Base-by-base conservation (phyloP, 2,888 invertebrate genomes). In the Aphrophora alni region DNA sequence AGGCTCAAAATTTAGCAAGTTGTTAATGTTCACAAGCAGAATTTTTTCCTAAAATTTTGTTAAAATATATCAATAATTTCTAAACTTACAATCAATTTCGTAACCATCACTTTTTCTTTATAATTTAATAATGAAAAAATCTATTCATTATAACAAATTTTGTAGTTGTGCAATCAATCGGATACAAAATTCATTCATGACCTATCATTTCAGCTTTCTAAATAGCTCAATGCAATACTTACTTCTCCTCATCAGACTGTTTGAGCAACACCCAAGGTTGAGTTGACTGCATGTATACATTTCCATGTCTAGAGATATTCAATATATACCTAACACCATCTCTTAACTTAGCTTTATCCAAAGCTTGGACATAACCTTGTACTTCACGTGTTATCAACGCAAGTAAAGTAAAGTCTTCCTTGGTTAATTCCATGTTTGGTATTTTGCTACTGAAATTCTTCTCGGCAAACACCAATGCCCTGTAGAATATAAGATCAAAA, bases 241-340 rank as follows among this genome's bases (percentile, higher is more conserved):
- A 95, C 95, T 93, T 93, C 85, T 97, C 94, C 77, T 92, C 91
- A 0, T 92, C 92, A 1, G 89, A 90, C 33, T 97, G 96, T 88
- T 99, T 99, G 8, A 97, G 91, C 84, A 96, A 90, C 8, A 96
- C 95, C 99, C 99, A 99, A 0, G 99, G 99, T 87, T 98, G 95
- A 84, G 94, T 94, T 0, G 91, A 89, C 89, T 99, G 99, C 94
- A 99, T 97, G 88, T 96, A 98, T 86, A 97, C 97, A 90, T 99
- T 99, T 5, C 99, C 99, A 84, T 95, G 92, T 1, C 96, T 92
- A 0, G 98, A 98, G 81, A 99, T 94, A 0, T 92, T 91, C 85
- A 99, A 89, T 84, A 99, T 93, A 87, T 95, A 93, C 17, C 95
- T 91, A 24, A 99, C 91, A 0, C 95, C 96, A 86, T 98, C 98